Evolutionary conservation across 2,888 invertebrate species (phyloP).

Genomic region (Villa cingulata): DNA sequence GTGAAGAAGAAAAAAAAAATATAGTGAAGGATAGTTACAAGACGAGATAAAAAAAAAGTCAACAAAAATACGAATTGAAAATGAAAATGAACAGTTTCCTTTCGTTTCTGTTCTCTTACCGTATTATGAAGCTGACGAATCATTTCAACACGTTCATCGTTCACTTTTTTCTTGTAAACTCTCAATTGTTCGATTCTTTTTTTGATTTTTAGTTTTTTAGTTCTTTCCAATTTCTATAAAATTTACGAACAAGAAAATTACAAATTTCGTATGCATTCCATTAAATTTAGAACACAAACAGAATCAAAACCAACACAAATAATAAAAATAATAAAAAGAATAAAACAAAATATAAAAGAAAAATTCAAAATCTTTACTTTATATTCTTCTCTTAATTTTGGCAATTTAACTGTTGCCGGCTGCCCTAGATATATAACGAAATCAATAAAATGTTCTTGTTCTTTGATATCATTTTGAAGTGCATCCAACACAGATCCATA

Average conservation of each 20-base stretch:
- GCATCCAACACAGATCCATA: conserved; percentile 32
- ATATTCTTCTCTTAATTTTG: conserved; percentile 8
- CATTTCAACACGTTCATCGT: conserved; percentile 11
- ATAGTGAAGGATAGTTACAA: too few species aligned
- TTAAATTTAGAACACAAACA: neutral
- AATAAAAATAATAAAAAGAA: neutral
- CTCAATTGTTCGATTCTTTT: conserved; percentile 22
- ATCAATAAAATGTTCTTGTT: conserved; percentile 29
- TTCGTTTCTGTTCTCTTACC: too few species aligned
- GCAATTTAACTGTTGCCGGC: conserved; percentile 24
- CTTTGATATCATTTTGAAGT: conserved; percentile 28
- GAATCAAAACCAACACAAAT: too few species aligned
- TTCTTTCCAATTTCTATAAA: conserved; percentile 22
- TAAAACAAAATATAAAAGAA: too few species aligned
- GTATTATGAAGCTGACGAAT: conserved; percentile 14
- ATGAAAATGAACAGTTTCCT: too few species aligned
- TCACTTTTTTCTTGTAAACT: conserved; percentile 16
- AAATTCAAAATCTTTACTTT: too few species aligned
- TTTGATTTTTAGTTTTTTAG: conserved; percentile 23
- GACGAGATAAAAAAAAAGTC: too few species aligned
- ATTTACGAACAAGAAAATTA: neutral
- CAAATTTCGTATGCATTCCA: neutral
- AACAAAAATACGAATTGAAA: too few species aligned
- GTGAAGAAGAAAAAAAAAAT: neutral
- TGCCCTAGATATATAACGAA: conserved; percentile 29